Evolutionary conservation across 92 coral and sea anemone genomes (phyloP), one percentile per base, ranked within the genome.

Genomic region (Montipora capitata): DNA sequence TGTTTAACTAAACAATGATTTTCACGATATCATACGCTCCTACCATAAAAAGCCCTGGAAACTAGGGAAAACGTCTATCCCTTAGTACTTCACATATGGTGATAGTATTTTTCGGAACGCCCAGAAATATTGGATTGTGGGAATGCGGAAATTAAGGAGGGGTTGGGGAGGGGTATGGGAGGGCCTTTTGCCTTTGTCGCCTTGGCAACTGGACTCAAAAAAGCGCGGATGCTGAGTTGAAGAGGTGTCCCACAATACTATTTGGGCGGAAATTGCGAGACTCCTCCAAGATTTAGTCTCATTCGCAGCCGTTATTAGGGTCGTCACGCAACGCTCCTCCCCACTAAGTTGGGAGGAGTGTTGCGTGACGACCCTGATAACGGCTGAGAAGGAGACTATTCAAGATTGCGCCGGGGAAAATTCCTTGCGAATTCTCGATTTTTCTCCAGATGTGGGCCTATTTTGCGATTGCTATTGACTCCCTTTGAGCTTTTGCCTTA

Each of bases 151-250:
- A 45, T 68, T 35, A 27, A 16, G 17, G 73, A 40, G 48, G 48
- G 73, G 45, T 4, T 7, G 6, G 49, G 74, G 52, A 2, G 2
- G 27, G 9, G 3, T n/a, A 10, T n/a, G 51, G 10, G 41, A 20
- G 68, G 10, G 11, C 11, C 9, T 3, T 7, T 3, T 40, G 9
- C 15, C 20, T 13, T 8, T 68, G 85, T 80, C 52, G 75, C 85
- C 85, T 5, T 39, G 76, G 84, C 27, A 79, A 66, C 74, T 5
- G 6, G 45, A 13, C 35, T 27, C 35, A 27, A 27, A 27, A 51
- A 38, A 68, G 85, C 76, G 85, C 85, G 77, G 85, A 80, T 80
- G 56, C 85, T 15, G 66, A 80, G 85, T 67, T 13, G 44, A 61
- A 43, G 38, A 51, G 1, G 35, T 49, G n/a, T 68, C 85, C 85